Evolutionary conservation across 2,888 invertebrate species (phyloP), one percentile per base, ranked within the genome.

Genomic region (Tipula vernalis): DNA sequence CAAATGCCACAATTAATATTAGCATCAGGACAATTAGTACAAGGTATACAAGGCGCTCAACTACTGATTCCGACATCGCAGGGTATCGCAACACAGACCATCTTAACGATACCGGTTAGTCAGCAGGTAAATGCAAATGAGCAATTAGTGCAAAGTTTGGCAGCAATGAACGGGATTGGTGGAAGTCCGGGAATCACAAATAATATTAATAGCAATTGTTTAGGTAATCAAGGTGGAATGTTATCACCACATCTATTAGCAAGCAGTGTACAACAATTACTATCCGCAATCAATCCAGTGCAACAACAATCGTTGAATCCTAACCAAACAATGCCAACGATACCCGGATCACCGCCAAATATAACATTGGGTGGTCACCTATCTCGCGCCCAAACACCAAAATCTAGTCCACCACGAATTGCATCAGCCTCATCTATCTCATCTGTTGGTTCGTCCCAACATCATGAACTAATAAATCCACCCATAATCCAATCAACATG

Each of bases 71-170:
- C 98, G 86, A 98, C 98, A 87, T 97, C 98, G 88, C 97, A 98
- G 94, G 98, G 98, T 89, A 96, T 98, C 91, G 97, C 98, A 87
- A 96, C 98, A 86, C 98, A 98, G 93, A 98, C 98, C 90, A 98
- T 98, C 90, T 93, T 98, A 89, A 98, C 98, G 88, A 98, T 98
- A 91, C 98, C 98, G 87, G 97, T 98, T 87, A 97, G 96, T 92
- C 92, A 92, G 86, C 96, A 97, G 92, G 96, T 97, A 88, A 96
- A 96, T 92, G 94, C 94, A 86, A 94, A 93, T 90, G 94, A 94
- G 89, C 94, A 94, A 89, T 90, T 92, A 88, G 89, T 91, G 86
- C 90, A 91, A 86, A 90, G 89, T 86, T 91, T 91, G 86, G 88
- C 90, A 88, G 84, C 89, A 39, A 83, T 90, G 41, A 89, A 86